Evolutionary conservation across 2,113 vertebrate species (phyloP).

Genomic region (Platysteira castanea): DNA sequence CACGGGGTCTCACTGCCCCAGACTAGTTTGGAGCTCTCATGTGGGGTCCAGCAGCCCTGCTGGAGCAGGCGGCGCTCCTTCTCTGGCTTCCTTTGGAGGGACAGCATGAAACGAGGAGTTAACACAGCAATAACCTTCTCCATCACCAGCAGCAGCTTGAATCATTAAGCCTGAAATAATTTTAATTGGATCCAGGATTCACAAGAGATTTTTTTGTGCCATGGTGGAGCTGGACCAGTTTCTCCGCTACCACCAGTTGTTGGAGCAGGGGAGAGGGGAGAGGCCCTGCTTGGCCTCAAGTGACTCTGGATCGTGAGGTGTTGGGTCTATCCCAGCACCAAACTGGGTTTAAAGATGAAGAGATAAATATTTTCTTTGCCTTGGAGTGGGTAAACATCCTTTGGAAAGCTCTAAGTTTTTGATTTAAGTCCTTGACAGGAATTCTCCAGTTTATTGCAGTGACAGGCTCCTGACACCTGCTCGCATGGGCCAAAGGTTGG

Average conservation of each 20-base stretch:
- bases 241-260: rapidly evolving
- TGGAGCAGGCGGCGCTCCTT: background rate
- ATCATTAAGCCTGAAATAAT: slow-evolving; percentile 13
- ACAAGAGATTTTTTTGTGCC: background rate
- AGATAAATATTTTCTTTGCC: background rate
- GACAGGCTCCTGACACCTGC: background rate
- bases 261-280: background rate
- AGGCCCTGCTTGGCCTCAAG: background rate
- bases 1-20: rapidly evolving
- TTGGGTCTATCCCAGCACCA: background rate
- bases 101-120: background rate
- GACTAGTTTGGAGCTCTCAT: rapidly evolving
- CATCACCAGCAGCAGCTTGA: background rate
- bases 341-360: background rate
- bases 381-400: background rate
- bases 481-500: rapidly evolving
- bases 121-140: background rate
- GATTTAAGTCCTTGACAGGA: background rate
- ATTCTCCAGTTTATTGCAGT: background rate
- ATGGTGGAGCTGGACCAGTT: background rate
- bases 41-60: rapidly evolving
- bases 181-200: slow-evolving; percentile 28
- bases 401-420: background rate
- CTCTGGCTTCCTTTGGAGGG: background rate
- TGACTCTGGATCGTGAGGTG: background rate